Conservation (phyloP, 1,140 invertebrate species). For the Saccostrea glomerata region DNA sequence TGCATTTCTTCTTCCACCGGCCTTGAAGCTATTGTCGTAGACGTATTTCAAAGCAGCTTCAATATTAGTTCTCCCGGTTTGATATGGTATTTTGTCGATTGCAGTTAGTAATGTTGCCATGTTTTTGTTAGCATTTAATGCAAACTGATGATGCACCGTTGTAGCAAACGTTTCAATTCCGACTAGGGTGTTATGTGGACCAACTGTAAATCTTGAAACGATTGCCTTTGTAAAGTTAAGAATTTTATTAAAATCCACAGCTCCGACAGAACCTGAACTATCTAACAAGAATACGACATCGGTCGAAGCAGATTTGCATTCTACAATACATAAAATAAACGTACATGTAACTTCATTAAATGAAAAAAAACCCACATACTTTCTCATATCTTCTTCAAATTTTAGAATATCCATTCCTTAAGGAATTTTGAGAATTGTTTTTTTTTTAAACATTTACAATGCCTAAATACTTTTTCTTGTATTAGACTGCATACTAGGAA, state of each 20-base stretch:
- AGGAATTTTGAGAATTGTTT: not conserved
- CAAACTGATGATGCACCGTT: not conserved
- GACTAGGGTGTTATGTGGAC: not conserved
- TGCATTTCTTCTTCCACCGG: not conserved
- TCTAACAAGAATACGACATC: conserved; percentile 14
- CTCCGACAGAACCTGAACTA: not conserved
- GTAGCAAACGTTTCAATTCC: not conserved
- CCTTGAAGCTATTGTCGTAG: not conserved
- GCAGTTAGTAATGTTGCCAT: not conserved
- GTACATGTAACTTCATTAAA: not conserved
- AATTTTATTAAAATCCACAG: not conserved
- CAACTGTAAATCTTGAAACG: not conserved
- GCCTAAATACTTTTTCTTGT: not conserved
- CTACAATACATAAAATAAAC: not conserved
- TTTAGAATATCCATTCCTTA: not conserved
- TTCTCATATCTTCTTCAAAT: not conserved
- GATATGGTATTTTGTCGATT: not conserved
- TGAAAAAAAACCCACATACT: not conserved
- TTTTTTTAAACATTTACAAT: not conserved
- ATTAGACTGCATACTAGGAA: no score
- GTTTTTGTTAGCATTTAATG: not conserved
- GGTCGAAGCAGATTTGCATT: not conserved
- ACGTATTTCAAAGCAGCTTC: not conserved
- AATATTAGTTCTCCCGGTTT: not conserved
- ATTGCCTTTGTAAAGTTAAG: not conserved